phyloP scores from a whole-genome alignment of 2,113 vertebrate species.

The Asarcornis scutulata region DNA sequence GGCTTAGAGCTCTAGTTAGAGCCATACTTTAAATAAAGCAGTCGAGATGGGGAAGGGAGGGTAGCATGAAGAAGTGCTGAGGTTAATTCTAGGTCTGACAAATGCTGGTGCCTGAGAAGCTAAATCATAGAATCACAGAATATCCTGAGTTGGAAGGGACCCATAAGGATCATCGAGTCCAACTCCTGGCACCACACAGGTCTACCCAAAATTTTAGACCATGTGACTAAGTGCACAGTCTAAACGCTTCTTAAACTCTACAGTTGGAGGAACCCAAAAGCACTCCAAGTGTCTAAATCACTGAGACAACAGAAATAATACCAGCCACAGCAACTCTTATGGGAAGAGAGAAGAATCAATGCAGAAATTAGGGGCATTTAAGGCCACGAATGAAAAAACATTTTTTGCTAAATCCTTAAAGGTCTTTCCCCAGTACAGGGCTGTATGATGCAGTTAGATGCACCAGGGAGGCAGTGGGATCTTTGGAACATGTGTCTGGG shows the following conservation, averaged over 20 bases:
- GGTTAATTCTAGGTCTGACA: not conserved
- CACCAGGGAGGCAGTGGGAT: not conserved
- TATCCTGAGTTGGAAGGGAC: too few relatives aligned
- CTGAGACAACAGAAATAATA: not conserved
- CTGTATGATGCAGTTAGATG: accelerated
- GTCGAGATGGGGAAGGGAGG: accelerated
- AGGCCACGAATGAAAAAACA: not conserved
- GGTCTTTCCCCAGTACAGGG: not conserved
- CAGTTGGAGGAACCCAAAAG: not conserved
- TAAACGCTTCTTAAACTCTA: not conserved
- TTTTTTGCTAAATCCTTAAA: not conserved
- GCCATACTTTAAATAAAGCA: not conserved
- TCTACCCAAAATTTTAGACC: too few relatives aligned
- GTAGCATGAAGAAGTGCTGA: accelerated
- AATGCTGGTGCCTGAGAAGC: not conserved
- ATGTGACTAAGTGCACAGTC: too few relatives aligned
- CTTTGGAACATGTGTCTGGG: accelerated
- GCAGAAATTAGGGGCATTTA: not conserved
- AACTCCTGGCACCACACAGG: too few relatives aligned
- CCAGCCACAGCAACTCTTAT: not conserved
- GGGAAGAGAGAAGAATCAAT: not conserved
- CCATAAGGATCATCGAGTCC: too few relatives aligned
- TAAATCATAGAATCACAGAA: not conserved
- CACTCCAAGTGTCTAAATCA: not conserved
- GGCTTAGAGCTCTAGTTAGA: not conserved